A percentile compares a stretch with the other conserved stretches of the same genome.
Conservation (phyloP, 2,888 invertebrate species). For the Nemotelus pantherinus region DNA sequence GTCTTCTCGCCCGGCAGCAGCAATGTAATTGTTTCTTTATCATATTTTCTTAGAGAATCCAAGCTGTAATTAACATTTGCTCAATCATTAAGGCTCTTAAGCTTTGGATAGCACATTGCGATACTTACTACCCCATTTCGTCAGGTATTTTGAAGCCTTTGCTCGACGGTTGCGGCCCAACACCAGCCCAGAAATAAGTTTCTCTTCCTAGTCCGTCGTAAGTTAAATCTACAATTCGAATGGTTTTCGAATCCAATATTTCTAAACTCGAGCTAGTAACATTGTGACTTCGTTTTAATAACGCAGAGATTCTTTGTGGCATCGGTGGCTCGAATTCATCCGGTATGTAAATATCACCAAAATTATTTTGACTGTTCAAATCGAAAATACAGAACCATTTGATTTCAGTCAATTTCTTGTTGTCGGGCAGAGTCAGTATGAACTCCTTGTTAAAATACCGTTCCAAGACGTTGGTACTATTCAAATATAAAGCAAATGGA, state of each 20-base stretch:
- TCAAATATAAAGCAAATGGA: not conserved
- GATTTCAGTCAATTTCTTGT: constrained; percentile 85
- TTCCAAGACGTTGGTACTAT: constrained; percentile 83
- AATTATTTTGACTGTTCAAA: constrained; percentile 84
- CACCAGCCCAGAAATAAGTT: constrained; percentile 88
- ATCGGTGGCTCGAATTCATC: constrained; percentile 90
- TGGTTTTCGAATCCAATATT: constrained; percentile 82
- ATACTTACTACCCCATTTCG: constrained; percentile 91
- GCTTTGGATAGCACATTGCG: not conserved
- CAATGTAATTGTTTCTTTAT: constrained; percentile 77
- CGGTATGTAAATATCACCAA: constrained; percentile 89
- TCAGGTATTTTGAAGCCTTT: constrained; percentile 86
- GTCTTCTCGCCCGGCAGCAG: constrained; percentile 84
- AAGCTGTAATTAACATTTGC: constrained; percentile 68
- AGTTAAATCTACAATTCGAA: constrained; percentile 78
- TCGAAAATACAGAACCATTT: constrained; percentile 93
- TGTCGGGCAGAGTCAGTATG: constrained; percentile 82
- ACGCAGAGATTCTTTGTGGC: constrained; percentile 68
- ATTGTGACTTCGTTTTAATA: constrained; percentile 72
- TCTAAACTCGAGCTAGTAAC: constrained; percentile 78
- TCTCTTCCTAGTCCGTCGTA: constrained; percentile 82
- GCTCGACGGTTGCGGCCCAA: constrained; percentile 85
- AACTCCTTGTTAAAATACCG: constrained; percentile 89
- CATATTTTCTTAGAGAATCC: constrained; percentile 79
- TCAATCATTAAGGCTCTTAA: not conserved